Evolutionary conservation across 2,113 vertebrate genomes (phyloP), one percentile per base, ranked within the genome.

Genomic region (Antigone vipio): DNA sequence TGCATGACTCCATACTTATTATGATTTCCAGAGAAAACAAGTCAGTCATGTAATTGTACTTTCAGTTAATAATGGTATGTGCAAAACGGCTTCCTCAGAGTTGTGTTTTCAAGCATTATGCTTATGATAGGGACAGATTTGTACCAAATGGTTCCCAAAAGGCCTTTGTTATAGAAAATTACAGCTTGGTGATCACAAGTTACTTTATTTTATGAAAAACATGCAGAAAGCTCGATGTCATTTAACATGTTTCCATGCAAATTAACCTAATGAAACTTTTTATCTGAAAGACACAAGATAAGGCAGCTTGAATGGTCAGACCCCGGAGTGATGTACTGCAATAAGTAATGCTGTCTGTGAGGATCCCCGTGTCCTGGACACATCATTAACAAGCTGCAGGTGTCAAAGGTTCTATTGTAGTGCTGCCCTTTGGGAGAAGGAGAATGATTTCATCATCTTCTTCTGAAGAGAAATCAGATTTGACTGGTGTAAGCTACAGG

Each of bases 11-110:
- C 0, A 67, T 59, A 44, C 12, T 58, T 89, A 60, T 40, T 79
- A 73, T 34, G 52, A 88, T 91, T 94, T 87, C 64, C 40, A 78
- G 60, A 95, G 83, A 90, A 96, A 96, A 91, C 49, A 75, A 94
- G 52, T 86, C 95, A 91, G 47, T 96, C 85, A 60, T 88, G 77
- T 88, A 95, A 92, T 89, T 94, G 63, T 80, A 55, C 47, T 67
- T 92, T 83, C 64, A 90, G 44, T 64, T 84, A 85, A 90, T 74
- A 97, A 88, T 29, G 21, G 9, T 29, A 35, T 44, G 42, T 73
- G 42, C 21, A 63, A 84, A 94, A 47, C 14, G 62, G 55, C 14
- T 88, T 88, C 55, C 55, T 63, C 45, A 34, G 71, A 76, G 63
- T 7, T 85, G 17, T 77, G 29, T 74, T 83, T 89, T 53, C 59